Conservation (phyloP, 2,888 invertebrate genomes). For the Hirtodrosophila alboralis region DNA sequence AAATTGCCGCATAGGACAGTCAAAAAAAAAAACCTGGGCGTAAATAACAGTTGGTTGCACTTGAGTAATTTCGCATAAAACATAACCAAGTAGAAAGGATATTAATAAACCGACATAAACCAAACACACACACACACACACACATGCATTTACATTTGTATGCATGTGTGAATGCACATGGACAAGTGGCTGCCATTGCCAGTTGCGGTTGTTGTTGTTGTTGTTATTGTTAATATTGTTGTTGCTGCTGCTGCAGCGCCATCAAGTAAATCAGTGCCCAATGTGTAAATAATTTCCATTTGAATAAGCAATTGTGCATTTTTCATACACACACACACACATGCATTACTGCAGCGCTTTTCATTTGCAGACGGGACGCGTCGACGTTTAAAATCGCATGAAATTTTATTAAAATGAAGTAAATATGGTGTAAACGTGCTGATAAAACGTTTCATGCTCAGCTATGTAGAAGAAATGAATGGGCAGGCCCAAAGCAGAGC, state of each 20-base stretch:
- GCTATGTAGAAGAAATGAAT: constrained; percentile 72
- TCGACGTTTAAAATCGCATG: constrained; percentile 80
- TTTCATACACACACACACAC: constrained; percentile 51
- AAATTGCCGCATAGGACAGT: constrained; percentile 9
- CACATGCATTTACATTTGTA: constrained; percentile 24
- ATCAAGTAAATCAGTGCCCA: constrained; percentile 79
- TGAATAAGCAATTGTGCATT: constrained; percentile 83
- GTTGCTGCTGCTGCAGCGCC: constrained; percentile 41
- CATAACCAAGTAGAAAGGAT: constrained; percentile 79
- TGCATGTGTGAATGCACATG: constrained; percentile 13
- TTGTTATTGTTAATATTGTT: constrained; percentile 37
- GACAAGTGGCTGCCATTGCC: constrained; percentile 63
- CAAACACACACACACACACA: constrained; percentile 40
- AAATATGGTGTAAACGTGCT: constrained; percentile 84
- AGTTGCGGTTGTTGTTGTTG: constrained; percentile 36
- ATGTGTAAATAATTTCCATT: constrained; percentile 84
- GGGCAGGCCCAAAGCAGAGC: constrained; percentile 26
- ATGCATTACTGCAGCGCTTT: constrained; percentile 52
- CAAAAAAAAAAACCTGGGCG: constrained; percentile 53
- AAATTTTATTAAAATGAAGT: constrained; percentile 83
- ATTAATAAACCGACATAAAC: constrained; percentile 79
- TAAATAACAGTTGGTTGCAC: constrained; percentile 76
- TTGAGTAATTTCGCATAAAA: constrained; percentile 79
- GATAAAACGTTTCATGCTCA: constrained; percentile 81
- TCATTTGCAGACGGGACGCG: constrained; percentile 69